Conservation (phyloP, 2,797 vertebrate genomes). For the Dromococcyx pavoninus region DNA sequence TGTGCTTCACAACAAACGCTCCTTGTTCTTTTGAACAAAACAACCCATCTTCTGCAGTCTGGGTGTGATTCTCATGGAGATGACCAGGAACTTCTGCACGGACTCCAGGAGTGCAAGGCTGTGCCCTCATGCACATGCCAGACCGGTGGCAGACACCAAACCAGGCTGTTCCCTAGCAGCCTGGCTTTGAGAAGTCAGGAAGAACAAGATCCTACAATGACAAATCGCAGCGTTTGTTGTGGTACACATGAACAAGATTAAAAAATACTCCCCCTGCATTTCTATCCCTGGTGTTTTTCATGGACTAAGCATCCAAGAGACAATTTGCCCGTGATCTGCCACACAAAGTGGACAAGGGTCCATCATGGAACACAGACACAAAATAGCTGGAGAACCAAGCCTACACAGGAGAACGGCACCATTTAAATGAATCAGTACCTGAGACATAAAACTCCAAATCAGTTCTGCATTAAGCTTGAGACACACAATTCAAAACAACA, state of each 20-base stretch:
- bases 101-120: background rate
- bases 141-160: conserved; percentile 7
- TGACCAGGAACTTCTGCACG: background rate
- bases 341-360: background rate
- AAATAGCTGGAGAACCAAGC: background rate
- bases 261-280: background rate
- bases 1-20: background rate
- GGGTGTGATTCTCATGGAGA: background rate
- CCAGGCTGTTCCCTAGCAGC: background rate
- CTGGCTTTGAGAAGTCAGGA: background rate
- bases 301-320: background rate
- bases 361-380: background rate
- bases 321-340: background rate
- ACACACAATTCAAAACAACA: background rate
- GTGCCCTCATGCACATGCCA: background rate
- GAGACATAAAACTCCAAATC: background rate
- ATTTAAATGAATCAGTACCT: background rate
- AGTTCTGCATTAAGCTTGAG: background rate
- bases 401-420: background rate
- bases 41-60: background rate
- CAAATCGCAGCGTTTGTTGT: background rate
- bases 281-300: background rate
- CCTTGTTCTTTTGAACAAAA: background rate
- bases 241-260: background rate
- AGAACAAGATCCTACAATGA: background rate